These are phyloP conservation scores for Agrochola macilenta DNA, from an alignment of 2,888 invertebrate genomes.

Conservation along the genomic window DNA sequence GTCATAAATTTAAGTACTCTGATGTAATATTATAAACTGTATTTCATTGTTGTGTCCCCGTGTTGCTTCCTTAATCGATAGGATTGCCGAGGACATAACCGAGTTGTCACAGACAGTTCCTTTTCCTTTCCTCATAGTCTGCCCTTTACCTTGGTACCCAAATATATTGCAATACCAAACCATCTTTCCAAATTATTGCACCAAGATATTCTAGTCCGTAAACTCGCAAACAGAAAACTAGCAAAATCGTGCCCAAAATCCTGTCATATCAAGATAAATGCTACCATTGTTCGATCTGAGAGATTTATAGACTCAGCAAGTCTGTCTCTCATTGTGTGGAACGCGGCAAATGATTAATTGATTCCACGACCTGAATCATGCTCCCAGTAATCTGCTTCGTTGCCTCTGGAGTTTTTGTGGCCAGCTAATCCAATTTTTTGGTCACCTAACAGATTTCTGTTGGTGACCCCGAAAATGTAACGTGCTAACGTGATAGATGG, in stretches of 20 bases:
- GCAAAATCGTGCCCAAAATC: slow-evolving; percentile 21
- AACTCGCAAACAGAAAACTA: slow-evolving; percentile 22
- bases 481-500: slow-evolving; percentile 30
- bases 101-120: not conserved
- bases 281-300: slow-evolving; percentile 51
- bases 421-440: slow-evolving; percentile 44
- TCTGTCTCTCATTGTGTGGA: slow-evolving; percentile 50
- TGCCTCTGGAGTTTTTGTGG: slow-evolving; percentile 51
- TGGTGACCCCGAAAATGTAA: slow-evolving; percentile 35
- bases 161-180: not conserved
- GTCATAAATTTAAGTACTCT: too few species aligned
- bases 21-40: not conserved
- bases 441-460: slow-evolving; percentile 35
- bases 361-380: slow-evolving; percentile 41
- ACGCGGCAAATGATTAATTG: slow-evolving; percentile 62
- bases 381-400: slow-evolving; percentile 33
- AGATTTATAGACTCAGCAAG: slow-evolving; percentile 54
- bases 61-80: not conserved
- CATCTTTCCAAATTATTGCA: not conserved
- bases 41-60: too few species aligned
- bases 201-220: not conserved
- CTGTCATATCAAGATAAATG: slow-evolving; percentile 54
- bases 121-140: not conserved
- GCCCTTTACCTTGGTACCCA: not conserved
- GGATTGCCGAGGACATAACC: not conserved